Evolutionary conservation across 2,888 invertebrate genomes (phyloP).

Genomic region (Thereva nobilitata): DNA sequence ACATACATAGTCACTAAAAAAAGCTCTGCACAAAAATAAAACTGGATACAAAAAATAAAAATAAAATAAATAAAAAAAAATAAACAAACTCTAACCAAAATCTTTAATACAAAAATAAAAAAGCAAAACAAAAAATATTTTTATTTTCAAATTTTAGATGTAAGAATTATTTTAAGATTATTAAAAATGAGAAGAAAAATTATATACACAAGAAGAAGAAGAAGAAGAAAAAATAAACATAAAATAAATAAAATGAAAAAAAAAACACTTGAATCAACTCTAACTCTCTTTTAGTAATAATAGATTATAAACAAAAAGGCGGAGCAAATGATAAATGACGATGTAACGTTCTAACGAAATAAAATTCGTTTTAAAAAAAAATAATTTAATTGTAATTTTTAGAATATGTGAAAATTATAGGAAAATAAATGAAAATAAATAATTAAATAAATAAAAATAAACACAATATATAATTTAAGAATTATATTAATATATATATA

Average conservation of each 20-base stretch:
- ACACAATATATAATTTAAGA: neutral
- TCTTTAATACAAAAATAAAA: slow-evolving; percentile 1
- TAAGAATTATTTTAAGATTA: too few species aligned
- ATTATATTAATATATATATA: neutral
- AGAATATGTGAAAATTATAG: neutral
- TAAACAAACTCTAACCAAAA: slow-evolving; percentile 4
- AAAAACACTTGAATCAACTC: neutral
- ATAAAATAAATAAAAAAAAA: slow-evolving; percentile 8
- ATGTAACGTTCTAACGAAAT: too few species aligned
- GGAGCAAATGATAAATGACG: too few species aligned
- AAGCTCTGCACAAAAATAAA: too few species aligned
- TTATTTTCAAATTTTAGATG: slow-evolving; percentile 1
- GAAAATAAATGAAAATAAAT: neutral
- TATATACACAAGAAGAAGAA: neutral
- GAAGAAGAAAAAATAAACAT: slow-evolving; percentile 7
- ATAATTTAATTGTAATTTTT: neutral
- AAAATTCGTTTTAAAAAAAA: slow-evolving; percentile 2
- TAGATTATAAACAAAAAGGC: too few species aligned
- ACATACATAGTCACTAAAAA: too few species aligned
- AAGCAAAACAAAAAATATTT: neutral
- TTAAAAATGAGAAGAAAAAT: too few species aligned
- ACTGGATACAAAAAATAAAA: neutral
- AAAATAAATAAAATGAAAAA: slow-evolving; percentile 3
- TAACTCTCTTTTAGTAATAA: too few species aligned
- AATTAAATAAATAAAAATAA: neutral